Evolutionary conservation across 1,140 invertebrate genomes (phyloP), one percentile per base, ranked within the genome.

Genomic region (Xylocopa sonorina): DNA sequence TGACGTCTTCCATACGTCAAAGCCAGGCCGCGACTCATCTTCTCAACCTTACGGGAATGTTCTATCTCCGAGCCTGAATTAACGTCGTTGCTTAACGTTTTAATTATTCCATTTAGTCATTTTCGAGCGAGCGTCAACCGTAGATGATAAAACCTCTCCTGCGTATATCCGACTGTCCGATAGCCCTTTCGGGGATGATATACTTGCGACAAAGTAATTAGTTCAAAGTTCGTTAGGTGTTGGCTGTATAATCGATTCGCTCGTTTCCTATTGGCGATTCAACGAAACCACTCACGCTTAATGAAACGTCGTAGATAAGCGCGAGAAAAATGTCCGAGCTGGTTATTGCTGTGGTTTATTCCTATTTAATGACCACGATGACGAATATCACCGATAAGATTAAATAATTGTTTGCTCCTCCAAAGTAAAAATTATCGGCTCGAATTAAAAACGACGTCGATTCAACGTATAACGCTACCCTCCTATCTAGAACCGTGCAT

Each of bases 1-100:
- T 82, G 87, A 89, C 87, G 85, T 89, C 77, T 82, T 90, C 85
- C 82, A 90, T 91, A 90, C 86, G 88, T 91, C 90, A 92, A 91
- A 91, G 84, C 83, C 88, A 64, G 62, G 71, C 66, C 79, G n/a
- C n/a, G 66, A 78, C 84, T 85, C 58, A 48, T 80, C 83, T 85
- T 86, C 50, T 63, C 50, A 3, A 51, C 38, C 62, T 71, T 60
- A 55, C 60, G 66, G 73, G 80, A 80, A 57, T 55, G 68, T 74
- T 83, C 46, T 81, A 41, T 34, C 69, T 55, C 60, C 46, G 64
- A 63, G 53, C 41, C 21, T 14, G 64, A 46, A 69, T 74, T 80
- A 79, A 73, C 34, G n/a, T 14, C 32, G 32, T 74, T 29, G 18
- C 32, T 41, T 34, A 21, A 48, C 41, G n/a, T 14, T 51, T 29